Evolutionary conservation across 2,797 vertebrate genomes (phyloP).

Genomic region (Pempheris klunzingeri): DNA sequence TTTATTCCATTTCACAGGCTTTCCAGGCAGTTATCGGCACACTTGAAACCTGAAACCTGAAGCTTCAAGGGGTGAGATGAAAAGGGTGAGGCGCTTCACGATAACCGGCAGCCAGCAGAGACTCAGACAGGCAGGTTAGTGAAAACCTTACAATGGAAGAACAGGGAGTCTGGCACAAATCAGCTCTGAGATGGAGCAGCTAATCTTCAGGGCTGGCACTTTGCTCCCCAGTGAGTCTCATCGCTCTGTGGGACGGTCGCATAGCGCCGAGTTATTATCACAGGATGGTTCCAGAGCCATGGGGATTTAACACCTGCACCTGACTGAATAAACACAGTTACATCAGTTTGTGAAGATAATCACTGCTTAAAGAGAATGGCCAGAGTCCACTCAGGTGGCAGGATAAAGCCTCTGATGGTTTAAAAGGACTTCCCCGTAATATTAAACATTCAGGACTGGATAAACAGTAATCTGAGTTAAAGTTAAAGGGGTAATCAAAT

Average conservation of each 20-base stretch:
- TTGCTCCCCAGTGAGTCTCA: neutral
- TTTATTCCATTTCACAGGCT: conserved; percentile 9
- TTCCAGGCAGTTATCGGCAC: conserved; percentile 11
- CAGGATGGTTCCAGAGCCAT: neutral
- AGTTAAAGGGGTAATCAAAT: neutral
- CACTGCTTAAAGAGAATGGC: neutral
- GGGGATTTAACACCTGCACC: neutral
- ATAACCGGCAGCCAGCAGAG: conserved; percentile 14
- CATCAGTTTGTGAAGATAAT: neutral
- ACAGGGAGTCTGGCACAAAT: neutral
- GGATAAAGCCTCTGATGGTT: no score
- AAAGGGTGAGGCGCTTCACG: neutral
- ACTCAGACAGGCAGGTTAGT: neutral
- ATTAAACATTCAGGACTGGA: neutral
- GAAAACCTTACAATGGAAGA: neutral
- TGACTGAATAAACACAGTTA: neutral
- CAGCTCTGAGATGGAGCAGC: neutral
- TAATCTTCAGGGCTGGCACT: neutral
- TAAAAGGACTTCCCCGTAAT: neutral
- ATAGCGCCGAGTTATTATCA: conserved; percentile 17
- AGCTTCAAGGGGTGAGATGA: conserved; percentile 40
- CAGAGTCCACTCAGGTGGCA: neutral
- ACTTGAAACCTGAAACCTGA: conserved; percentile 45
- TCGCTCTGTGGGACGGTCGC: conserved; percentile 23
- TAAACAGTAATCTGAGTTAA: neutral